A percentile compares a stretch with the other conserved stretches of the same genome.
These are phyloP conservation scores for Hapalemur alaotrensis DNA, from an alignment of 2,797 vertebrate genomes.

Conservation along the genomic window DNA sequence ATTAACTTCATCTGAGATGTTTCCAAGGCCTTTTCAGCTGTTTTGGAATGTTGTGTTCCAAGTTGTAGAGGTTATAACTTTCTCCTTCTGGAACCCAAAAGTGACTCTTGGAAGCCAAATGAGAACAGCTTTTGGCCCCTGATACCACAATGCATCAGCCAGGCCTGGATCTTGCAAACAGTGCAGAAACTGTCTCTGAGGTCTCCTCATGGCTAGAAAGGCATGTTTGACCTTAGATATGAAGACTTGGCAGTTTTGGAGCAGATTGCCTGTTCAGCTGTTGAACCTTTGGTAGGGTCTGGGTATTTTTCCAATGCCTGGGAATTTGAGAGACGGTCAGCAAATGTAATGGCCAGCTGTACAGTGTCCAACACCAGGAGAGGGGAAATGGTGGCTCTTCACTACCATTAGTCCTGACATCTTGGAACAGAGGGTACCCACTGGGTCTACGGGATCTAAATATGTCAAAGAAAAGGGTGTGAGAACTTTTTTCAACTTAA, in stretches of 20 bases:
- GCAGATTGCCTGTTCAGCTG: not conserved
- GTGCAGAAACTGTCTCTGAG: not conserved
- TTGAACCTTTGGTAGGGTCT: not conserved
- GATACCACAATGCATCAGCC: not conserved
- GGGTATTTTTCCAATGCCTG: not conserved
- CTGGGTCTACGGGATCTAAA: not conserved
- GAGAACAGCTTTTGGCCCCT: not conserved
- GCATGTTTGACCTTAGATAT: not conserved
- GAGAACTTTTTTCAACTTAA: not conserved
- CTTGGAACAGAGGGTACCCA: not conserved
- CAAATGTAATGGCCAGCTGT: not conserved
- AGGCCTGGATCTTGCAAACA: not conserved
- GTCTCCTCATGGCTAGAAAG: not conserved
- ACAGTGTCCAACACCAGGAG: not conserved
- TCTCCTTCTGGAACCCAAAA: constrained; percentile 12
- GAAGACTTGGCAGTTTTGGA: not conserved
- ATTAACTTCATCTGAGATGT: constrained; percentile 36
- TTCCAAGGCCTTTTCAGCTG: constrained; percentile 14
- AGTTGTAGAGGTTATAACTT: not conserved
- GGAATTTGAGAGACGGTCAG: not conserved
- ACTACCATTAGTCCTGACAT: not conserved
- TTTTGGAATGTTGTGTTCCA: constrained; percentile 41
- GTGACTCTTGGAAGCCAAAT: constrained; percentile 24
- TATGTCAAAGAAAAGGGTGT: not conserved
- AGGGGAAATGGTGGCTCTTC: not conserved